phyloP scores from a whole-genome alignment of 2,888 invertebrate genomes.

The Pristionchus arcanus region DNA sequence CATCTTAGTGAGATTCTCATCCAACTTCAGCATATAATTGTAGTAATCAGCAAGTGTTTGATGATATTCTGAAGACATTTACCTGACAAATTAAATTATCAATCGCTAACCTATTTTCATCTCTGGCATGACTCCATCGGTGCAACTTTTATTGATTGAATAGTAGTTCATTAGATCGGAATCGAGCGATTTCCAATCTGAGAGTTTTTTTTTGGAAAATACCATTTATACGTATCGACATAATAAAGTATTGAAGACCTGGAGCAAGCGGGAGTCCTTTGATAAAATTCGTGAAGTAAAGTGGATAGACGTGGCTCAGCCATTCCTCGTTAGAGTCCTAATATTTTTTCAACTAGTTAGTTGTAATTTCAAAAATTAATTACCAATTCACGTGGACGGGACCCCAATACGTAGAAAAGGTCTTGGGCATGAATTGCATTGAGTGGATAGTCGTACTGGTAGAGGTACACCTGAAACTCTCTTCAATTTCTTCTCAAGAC shows the following conservation, averaged over 20 bases:
- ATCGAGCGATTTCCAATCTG: conserved; percentile 4
- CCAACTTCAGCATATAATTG: neutral
- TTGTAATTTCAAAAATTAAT: neutral
- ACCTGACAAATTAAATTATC: neutral
- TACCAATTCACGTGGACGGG: neutral
- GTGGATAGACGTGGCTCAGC: conserved; percentile 19
- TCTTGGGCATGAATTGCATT: neutral
- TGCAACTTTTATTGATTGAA: conserved; percentile 8
- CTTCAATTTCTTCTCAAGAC: neutral
- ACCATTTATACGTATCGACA: no score
- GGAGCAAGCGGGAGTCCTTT: conserved; percentile 11
- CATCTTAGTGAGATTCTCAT: neutral
- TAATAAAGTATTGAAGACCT: neutral
- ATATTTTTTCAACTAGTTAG: no score
- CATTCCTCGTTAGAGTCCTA: conserved; percentile 9
- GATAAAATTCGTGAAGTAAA: conserved; percentile 7
- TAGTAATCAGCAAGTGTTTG: neutral
- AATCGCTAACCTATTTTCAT: neutral
- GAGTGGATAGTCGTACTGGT: neutral
- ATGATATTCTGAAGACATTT: neutral
- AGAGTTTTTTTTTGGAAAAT: neutral
- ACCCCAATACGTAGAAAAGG: conserved; percentile 7
- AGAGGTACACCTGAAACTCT: neutral
- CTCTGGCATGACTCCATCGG: neutral
- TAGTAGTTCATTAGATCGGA: neutral